Base-by-base conservation (phyloP, 2,888 invertebrate genomes). In the Tupiocoris notatus region DNA sequence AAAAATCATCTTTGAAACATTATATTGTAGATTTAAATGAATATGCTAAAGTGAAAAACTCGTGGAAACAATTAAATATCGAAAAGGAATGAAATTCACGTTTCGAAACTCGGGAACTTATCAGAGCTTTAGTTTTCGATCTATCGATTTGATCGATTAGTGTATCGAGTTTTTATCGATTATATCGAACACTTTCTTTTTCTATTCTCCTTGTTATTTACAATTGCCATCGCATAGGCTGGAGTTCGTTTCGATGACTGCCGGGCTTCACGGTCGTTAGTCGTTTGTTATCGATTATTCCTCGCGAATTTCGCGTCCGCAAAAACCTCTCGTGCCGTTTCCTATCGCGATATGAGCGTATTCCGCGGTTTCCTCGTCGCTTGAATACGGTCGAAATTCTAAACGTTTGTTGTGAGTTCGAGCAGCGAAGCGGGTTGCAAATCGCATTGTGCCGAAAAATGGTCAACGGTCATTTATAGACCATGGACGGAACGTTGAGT, bases 241-340 rank as follows among this genome's bases (percentile, higher is more conserved):
- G 39, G 39, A n/a, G 67, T 67, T 57, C 57, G 57, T 67, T 67
- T 57, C 57, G 67, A 56, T 67, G 67, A 56, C 57, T 39, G 67
- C 67, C 67, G 67, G 67, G 67, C 16, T 67, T n/a, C 21, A 56
- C 54, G 54, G 67, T 67, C 22, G 67, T 57, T 65, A 20, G 67
- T 67, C 22, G 67, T 57, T 65, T 67, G 67, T 56, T 67, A 67
- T 67, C 22, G 67, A 67, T 67, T 57, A 57, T 67, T 57, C 57
- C 9, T 22, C 22, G 67, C n/a, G 22, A 57, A 22, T 67, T 67
- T 67, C 67, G 56, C 21, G 57, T 54, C 54, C 39, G 39, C 3
- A 39, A 39, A 39, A 39, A 3, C 6, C 6, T 39, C 39, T 39
- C 39, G 39, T 12, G 39, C 3, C 12, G 6, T 39, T 3, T 39